Evolutionary conservation across 2,113 vertebrate species (phyloP), one percentile per base, ranked within the genome.

Genomic region (Perca fluviatilis): DNA sequence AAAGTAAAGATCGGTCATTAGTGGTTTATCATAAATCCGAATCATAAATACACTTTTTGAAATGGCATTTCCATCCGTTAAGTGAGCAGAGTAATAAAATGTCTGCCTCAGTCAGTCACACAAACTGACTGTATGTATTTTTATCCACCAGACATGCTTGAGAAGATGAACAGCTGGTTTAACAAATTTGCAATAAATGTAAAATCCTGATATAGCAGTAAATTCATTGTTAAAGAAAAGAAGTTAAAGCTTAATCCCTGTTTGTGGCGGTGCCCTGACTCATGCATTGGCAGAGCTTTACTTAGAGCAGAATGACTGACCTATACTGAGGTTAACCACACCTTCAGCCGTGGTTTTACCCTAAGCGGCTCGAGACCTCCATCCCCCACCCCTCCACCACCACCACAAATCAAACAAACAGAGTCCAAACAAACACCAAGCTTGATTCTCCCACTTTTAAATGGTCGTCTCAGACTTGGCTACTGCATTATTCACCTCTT

Each of bases 311-410:
- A 80, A 74, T 82, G 77, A 92, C 75, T 89, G 88, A 85, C 89
- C 91, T 77, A 54, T 78, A 40, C 49, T 94, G 93, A 93, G 91
- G 93, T 94, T 92, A 93, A 94, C 93, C 93, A 93, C 93, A 93
- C 86, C 90, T 89, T 86, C 46, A 71, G 92, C 86, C 67, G 40
- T 65, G 89, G 83, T 86, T 91, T 93, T 80, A 84, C 74, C 65
- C 86, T 61, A 64, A 85, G 87, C 69, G 2, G 79, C 80, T 85
- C 79, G 64, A 85, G 88, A 79, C 82, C 87, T 85, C 80, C 72
- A 40, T 65, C 82, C 62, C 66, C 47, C 82, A 67, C 33, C 43
- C 63, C n/a, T 0, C 49, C 15, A 50, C 49, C 49, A 80, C 72
- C 25, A 43, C 83, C 78, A 23, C 87, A 89, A 89, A 83, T 87